Conservation (phyloP, 1,140 invertebrate genomes). For the Macrostomum lignano region DNA sequence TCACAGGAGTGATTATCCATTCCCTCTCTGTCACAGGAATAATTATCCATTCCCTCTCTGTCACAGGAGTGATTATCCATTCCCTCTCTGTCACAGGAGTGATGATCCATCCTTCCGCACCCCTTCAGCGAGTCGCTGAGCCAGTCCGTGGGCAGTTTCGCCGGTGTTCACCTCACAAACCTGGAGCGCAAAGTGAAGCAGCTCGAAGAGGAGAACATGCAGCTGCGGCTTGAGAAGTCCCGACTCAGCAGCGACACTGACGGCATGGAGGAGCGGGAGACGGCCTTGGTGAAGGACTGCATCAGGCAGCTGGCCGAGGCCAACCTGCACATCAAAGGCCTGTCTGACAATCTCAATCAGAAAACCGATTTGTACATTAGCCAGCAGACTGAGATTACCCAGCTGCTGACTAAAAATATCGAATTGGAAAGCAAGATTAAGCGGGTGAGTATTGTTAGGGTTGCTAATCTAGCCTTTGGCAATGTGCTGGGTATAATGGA, state of each 20-base stretch:
- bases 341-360: background rate
- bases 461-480: too few species aligned
- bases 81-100: too few species aligned
- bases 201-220: slow-evolving; percentile 1
- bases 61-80: too few species aligned
- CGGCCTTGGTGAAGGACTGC: background rate
- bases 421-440: background rate
- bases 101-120: too few species aligned
- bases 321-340: background rate
- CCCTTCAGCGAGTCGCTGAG: background rate
- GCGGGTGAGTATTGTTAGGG: background rate
- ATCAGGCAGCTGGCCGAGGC: background rate
- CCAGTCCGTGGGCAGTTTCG: background rate
- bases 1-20: too few species aligned
- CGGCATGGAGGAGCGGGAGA: background rate
- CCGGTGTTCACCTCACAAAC: background rate
- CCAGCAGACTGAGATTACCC: background rate
- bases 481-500: too few species aligned
- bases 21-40: too few species aligned
- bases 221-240: background rate
- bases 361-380: slow-evolving; percentile 1
- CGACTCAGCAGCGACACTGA: background rate
- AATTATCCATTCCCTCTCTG: too few species aligned
- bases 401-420: background rate
- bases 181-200: background rate